phyloP scores from a whole-genome alignment of 2,113 vertebrate genomes.

The Sphaerodactylus townsendi region DNA sequence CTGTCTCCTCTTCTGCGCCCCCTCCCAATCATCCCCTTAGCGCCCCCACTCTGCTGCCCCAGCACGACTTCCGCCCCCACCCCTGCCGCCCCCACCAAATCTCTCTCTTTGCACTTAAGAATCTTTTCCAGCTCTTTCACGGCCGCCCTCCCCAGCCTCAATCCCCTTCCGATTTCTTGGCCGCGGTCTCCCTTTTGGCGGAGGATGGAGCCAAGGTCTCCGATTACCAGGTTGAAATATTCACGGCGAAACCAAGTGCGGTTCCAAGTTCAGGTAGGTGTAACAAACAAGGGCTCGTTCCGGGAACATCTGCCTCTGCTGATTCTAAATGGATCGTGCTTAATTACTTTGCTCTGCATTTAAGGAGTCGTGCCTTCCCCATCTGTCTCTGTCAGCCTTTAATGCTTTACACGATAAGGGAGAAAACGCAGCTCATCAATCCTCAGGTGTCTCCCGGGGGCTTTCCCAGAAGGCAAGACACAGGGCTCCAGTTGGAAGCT shows the following conservation, averaged over 20 bases:
- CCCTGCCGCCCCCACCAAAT: too few species aligned
- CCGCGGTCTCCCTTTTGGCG: too few species aligned
- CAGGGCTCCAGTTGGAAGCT: background rate
- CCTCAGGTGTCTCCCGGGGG: background rate
- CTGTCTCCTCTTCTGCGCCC: too few species aligned
- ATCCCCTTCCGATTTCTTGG: too few species aligned
- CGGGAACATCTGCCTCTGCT: background rate
- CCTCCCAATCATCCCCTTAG: too few species aligned
- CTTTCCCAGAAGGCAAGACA: background rate
- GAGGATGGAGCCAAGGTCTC: too few species aligned
- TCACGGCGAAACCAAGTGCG: background rate
- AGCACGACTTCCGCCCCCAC: too few species aligned
- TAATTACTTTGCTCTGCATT: conserved; percentile 29
- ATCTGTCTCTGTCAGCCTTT: background rate
- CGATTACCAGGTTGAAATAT: background rate
- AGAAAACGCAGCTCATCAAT: background rate
- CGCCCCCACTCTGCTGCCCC: too few species aligned
- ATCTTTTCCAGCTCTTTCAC: too few species aligned
- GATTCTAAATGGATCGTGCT: background rate
- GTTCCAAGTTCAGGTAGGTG: background rate
- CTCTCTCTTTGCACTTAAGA: too few species aligned
- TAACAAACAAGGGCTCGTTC: background rate
- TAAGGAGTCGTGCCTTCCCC: background rate
- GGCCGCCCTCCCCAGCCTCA: too few species aligned
- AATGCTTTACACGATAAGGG: background rate